Percentiles rank a stretch among this genome's conserved stretches.
These are phyloP conservation scores for Drosophila falleni DNA, from an alignment of 2,888 invertebrate genomes.

Conservation along the genomic window DNA sequence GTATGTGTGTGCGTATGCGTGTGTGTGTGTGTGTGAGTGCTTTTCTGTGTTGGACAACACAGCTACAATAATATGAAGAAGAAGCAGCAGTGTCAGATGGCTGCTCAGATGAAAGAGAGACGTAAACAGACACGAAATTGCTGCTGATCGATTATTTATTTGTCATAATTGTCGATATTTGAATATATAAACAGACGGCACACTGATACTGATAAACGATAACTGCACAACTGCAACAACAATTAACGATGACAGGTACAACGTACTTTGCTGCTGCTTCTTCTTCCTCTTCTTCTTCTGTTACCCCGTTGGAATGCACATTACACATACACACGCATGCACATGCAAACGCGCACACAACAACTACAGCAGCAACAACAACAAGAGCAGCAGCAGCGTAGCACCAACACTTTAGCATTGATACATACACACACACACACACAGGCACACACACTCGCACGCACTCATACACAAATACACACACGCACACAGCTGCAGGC, in stretches of 20 bases:
- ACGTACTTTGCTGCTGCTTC: slow-evolving; percentile 28
- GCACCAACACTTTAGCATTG: slow-evolving; percentile 45
- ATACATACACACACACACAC: slow-evolving; percentile 51
- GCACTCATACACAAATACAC: slow-evolving; percentile 41
- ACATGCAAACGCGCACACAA: slow-evolving; percentile 23
- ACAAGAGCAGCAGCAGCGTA: slow-evolving; percentile 45
- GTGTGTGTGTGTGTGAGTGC: slow-evolving; percentile 8
- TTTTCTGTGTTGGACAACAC: slow-evolving; percentile 30
- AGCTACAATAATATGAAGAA: slow-evolving; percentile 31
- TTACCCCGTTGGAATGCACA: slow-evolving; percentile 81
- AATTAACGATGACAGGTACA: slow-evolving; percentile 38
- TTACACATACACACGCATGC: slow-evolving; percentile 50
- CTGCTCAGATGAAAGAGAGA: slow-evolving; percentile 30
- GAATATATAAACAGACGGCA: slow-evolving; percentile 40
- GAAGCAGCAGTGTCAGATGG: slow-evolving; percentile 47
- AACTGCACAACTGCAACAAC: slow-evolving; percentile 30
- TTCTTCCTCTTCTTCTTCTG: slow-evolving; percentile 35
- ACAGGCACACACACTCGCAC: slow-evolving; percentile 45
- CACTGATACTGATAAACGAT: slow-evolving; percentile 19
- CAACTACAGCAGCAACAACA: slow-evolving; percentile 6
- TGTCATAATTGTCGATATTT: slow-evolving; percentile 51
- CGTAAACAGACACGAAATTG: slow-evolving; percentile 46
- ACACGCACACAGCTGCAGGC: slow-evolving; percentile 31
- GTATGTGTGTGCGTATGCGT: background rate
- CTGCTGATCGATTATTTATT: slow-evolving; percentile 48